These are phyloP conservation scores for Drosophila lacertosa DNA, from an alignment of 1,140 invertebrate species.

Conservation along the genomic window DNA sequence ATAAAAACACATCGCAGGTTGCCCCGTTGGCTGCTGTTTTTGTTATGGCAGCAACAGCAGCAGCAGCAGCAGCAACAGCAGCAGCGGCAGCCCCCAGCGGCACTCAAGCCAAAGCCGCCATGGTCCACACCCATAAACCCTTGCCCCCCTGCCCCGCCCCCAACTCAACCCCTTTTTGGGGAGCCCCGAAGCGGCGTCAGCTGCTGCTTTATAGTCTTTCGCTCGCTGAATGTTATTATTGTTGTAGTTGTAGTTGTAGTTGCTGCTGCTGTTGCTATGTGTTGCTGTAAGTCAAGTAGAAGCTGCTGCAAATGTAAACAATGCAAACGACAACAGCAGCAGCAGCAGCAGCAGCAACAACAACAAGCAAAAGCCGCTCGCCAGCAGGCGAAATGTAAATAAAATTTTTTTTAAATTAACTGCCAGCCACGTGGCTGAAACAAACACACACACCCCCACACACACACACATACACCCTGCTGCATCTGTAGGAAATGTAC, in stretches of 20 bases:
- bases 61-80: conserved; percentile 11
- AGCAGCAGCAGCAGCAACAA: conserved; percentile 20
- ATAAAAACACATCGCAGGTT: conserved; percentile 44
- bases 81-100: conserved; percentile 43
- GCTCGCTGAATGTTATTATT: conserved; percentile 6
- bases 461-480: not conserved
- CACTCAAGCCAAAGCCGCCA: conserved; percentile 55
- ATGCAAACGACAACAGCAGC: conserved; percentile 62
- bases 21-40: conserved; percentile 36
- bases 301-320: conserved; percentile 78
- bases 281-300: conserved; percentile 74
- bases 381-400: conserved; percentile 77
- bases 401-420: conserved; percentile 75
- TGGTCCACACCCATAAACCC: conserved; percentile 10
- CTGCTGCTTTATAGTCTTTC: conserved; percentile 50
- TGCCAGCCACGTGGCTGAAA: conserved; percentile 61
- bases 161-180: conserved; percentile 15
- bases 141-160: not conserved
- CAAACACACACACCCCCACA: not conserved
- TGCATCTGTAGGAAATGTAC: conserved; percentile 77
- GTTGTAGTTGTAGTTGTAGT: conserved; percentile 29
- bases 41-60: conserved; percentile 42
- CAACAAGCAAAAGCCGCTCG: conserved; percentile 28
- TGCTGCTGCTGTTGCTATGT: conserved; percentile 33
- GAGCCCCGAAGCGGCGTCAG: conserved; percentile 59